Base-by-base conservation (phyloP, 2,797 vertebrate species). In the Moxostoma hubbsi region DNA sequence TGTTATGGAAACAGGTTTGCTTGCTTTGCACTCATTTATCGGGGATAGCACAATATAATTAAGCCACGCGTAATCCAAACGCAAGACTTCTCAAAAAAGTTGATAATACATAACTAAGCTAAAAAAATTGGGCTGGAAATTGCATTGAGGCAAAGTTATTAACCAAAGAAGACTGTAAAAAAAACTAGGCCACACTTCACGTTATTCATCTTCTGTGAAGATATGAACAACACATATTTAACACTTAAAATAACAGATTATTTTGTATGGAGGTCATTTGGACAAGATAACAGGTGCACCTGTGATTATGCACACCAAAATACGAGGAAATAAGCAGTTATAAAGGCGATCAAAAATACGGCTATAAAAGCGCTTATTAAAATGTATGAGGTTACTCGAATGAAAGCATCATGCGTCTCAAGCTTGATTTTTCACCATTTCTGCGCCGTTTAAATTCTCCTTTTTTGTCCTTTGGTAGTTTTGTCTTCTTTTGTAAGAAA, bases 391-490 rank as follows among this genome's bases (percentile, higher is more conserved):
- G 82, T 85, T 11, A 81, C 65, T 84, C 83, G 83, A 83, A 85
- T 85, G 83, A 90, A 49, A 87, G 73, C 81, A 86, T 88, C 73
- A 86, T 78, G 15, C 57, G 13, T 86, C 87, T 81, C 64, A 80
- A 85, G 85, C 88, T 89, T 87, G 86, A 85, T 88, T 85, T 74
- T 77, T 75, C 77, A 87, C 86, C 85, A 81, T 85, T 54, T 84
- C 84, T 88, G 85, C 89, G 85, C 80, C 89, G 89, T 90, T 92
- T 89, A 91, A 89, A 83, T 89, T 92, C 90, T 89, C 86, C 89
- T 85, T 88, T 86, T 85, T 88, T 88, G 89, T 86, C 84, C 85
- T 93, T 92, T 89, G 88, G 78, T 87, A 91, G 86, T 59, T 79
- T 81, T 84, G 82, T 88, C 89, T 88, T 89, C 90, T 89, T 89